phyloP scores from a whole-genome alignment of 2,888 invertebrate genomes.

The Netelia inedita region DNA sequence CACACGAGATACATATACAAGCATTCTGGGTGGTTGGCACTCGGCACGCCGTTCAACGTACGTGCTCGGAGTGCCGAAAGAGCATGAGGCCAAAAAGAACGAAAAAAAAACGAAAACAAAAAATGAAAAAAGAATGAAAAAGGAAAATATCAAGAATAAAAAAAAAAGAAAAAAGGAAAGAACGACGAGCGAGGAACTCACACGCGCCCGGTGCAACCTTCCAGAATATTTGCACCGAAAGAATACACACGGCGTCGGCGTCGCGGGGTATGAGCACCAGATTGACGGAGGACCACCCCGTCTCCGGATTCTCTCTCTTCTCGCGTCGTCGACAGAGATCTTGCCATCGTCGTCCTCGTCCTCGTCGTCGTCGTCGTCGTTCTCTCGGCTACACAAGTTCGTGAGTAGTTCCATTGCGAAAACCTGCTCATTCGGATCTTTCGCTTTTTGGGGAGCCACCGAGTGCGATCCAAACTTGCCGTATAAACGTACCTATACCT shows the following conservation, averaged over 20 bases:
- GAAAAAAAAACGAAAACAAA: conserved; percentile 24
- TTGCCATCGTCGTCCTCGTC: conserved; percentile 30
- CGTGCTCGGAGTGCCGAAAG: conserved; percentile 65
- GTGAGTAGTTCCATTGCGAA: conserved; percentile 50
- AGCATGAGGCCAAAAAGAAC: conserved; percentile 30
- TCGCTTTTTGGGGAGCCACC: conserved; percentile 49
- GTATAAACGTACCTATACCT: background rate
- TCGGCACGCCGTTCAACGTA: conserved; percentile 50
- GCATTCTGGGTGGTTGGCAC: conserved; percentile 64
- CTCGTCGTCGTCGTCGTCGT: conserved; percentile 41
- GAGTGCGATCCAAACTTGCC: conserved; percentile 35
- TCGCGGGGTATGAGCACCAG: conserved; percentile 73
- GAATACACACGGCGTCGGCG: conserved; percentile 66
- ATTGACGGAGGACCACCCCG: conserved; percentile 83
- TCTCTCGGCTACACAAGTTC: conserved; percentile 38
- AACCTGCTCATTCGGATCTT: conserved; percentile 61
- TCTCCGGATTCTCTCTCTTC: conserved; percentile 53
- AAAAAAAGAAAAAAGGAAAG: conserved; percentile 5
- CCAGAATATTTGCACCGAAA: conserved; percentile 83
- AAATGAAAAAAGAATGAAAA: background rate
- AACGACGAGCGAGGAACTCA: conserved; percentile 38
- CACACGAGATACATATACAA: conserved; percentile 16
- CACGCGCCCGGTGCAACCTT: conserved; percentile 76
- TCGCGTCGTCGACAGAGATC: conserved; percentile 44
- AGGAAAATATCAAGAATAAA: conserved; percentile 30